Percentiles rank a stretch among this genome's conserved stretches.
These are phyloP conservation scores for Epirrhoe tristata DNA, from an alignment of 2,888 invertebrate species.

Conservation along the genomic window DNA sequence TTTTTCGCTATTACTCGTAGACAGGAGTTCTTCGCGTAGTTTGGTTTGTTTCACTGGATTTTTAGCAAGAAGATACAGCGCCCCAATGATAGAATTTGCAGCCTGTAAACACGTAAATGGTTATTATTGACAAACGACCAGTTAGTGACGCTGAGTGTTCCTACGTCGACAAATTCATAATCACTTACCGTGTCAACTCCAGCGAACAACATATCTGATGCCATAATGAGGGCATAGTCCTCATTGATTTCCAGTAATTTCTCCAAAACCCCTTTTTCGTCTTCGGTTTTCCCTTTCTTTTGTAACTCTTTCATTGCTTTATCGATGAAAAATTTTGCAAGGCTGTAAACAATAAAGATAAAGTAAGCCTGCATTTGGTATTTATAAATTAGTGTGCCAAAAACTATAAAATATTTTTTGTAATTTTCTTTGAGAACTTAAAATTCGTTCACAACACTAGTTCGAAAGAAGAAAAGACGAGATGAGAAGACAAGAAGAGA, in stretches of 20 bases:
- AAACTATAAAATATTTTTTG: too few relatives aligned
- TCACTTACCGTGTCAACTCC: conserved; percentile 88
- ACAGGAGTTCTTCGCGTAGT: conserved; percentile 84
- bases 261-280: conserved; percentile 84
- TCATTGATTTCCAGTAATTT: conserved; percentile 84
- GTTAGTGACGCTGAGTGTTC: too few relatives aligned
- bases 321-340: conserved; percentile 50
- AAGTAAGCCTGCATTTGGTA: neutral
- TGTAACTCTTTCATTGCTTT: conserved; percentile 51
- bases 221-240: conserved; percentile 86
- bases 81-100: conserved; percentile 81
- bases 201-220: conserved; percentile 87
- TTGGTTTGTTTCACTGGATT: conserved; percentile 87
- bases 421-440: too few relatives aligned
- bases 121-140: too few relatives aligned
- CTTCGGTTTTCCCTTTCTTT: conserved; percentile 44
- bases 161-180: too few relatives aligned
- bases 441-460: too few relatives aligned
- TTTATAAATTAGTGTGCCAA: neutral
- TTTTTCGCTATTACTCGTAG: conserved; percentile 53
- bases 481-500: too few relatives aligned
- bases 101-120: conserved; percentile 66
- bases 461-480: too few relatives aligned
- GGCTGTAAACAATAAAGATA: conserved; percentile 51
- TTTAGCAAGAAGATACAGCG: conserved; percentile 86